These are phyloP conservation scores for Bryconaethiops microstoma DNA, from an alignment of 2,797 vertebrate genomes.

Conservation along the genomic window DNA sequence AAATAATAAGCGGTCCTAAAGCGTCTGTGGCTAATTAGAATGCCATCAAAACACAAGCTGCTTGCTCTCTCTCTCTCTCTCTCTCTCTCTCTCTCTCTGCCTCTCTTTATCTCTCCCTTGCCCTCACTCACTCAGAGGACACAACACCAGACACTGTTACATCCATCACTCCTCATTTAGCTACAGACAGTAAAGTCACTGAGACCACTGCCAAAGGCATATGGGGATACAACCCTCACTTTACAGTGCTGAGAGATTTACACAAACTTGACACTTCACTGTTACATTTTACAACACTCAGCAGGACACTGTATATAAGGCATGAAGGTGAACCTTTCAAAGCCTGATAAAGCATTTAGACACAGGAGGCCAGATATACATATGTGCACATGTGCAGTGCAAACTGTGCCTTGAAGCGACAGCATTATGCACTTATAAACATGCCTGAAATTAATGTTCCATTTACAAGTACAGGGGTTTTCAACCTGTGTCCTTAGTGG, in stretches of 20 bases:
- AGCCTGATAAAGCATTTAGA: too few relatives aligned
- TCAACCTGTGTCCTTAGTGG: too few relatives aligned
- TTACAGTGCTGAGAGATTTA: not conserved
- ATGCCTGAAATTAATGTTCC: too few relatives aligned
- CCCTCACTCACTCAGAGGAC: not conserved
- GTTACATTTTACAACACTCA: not conserved
- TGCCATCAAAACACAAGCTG: not conserved
- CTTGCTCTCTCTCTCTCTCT: not conserved
- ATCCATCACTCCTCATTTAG: not conserved
- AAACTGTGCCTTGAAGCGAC: too few relatives aligned
- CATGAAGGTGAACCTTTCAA: too few relatives aligned
- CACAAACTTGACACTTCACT: not conserved
- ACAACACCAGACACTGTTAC: not conserved
- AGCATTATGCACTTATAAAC: too few relatives aligned
- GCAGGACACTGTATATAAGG: too few relatives aligned
- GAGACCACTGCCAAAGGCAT: not conserved
- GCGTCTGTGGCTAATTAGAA: slow-evolving; percentile 6
- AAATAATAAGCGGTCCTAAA: slow-evolving; percentile 19
- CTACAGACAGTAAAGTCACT: not conserved
- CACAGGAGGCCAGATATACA: too few relatives aligned
- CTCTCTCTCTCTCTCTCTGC: not conserved
- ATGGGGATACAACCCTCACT: not conserved
- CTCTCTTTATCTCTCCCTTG: not conserved
- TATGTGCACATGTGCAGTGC: too few relatives aligned
- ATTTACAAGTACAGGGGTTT: too few relatives aligned